These are phyloP conservation scores for Pelochelys cantorii DNA, from an alignment of 2,797 vertebrate genomes.

Conservation along the genomic window DNA sequence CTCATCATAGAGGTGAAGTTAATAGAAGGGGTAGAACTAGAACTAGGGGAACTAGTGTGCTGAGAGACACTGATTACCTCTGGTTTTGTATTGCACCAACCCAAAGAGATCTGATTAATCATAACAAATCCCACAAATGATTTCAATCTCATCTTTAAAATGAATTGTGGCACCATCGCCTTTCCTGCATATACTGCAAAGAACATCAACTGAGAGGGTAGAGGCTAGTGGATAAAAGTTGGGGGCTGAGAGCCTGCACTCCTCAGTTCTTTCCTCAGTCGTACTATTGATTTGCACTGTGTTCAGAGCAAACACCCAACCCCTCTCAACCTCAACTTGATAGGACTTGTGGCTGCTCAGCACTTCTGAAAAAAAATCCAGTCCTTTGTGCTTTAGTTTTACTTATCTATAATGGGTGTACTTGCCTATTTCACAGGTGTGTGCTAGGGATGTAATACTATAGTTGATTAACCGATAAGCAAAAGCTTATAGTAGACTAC, in stretches of 20 bases:
- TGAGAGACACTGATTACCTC: neutral
- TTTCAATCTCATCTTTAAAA: neutral
- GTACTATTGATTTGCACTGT: neutral
- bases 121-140: neutral
- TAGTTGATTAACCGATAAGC: no score
- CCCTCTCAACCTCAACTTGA: neutral
- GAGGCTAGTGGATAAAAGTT: no score
- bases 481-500: no score
- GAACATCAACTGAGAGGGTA: fast-evolving
- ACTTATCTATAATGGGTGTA: neutral
- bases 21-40: neutral
- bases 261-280: neutral
- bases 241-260: fast-evolving
- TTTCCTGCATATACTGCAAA: conserved; percentile 8
- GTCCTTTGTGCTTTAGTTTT: neutral
- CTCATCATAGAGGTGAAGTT: neutral
- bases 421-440: no score
- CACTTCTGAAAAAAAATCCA: neutral
- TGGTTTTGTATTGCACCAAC: neutral
- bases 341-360: fast-evolving
- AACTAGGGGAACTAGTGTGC: neutral
- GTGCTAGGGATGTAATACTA: no score
- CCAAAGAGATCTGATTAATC: neutral
- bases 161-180: neutral
- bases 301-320: neutral